These are phyloP conservation scores for Oconnorella tubifera DNA, from an alignment of 2,888 invertebrate species.

Conservation along the genomic window DNA sequence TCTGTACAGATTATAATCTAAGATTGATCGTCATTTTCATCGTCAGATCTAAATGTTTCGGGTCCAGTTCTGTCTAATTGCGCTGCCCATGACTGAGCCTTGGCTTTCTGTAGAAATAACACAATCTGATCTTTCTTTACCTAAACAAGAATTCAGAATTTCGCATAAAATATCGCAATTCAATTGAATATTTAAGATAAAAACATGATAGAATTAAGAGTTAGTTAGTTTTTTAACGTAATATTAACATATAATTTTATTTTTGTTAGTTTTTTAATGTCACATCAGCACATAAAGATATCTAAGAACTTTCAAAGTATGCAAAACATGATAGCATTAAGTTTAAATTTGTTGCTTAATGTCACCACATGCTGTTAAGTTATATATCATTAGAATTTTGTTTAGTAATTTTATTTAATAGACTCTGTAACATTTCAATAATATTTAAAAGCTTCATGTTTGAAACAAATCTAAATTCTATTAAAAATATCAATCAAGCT, in stretches of 20 bases:
- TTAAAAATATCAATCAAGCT: neutral
- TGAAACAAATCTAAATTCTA: neutral
- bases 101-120: constrained; percentile 1
- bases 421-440: neutral
- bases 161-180: too few relatives aligned
- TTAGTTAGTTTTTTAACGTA: too few relatives aligned
- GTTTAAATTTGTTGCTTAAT: neutral
- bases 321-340: neutral
- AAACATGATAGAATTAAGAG: neutral
- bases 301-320: neutral
- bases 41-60: neutral
- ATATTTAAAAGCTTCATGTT: neutral
- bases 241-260: too few relatives aligned
- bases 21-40: neutral
- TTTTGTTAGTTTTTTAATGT: too few relatives aligned
- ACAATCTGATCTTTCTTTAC: constrained; percentile 6
- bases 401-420: neutral
- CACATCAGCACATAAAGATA: too few relatives aligned
- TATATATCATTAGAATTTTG: neutral
- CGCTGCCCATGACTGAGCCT: neutral
- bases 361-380: too few relatives aligned
- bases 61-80: neutral
- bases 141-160: constrained; percentile 1
- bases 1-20: neutral
- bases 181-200: neutral